Percentiles rank a stretch among this genome's conserved stretches.
Evolutionary conservation across 2,888 invertebrate genomes (phyloP).

Genomic region (Dermolepida albohirtum): DNA sequence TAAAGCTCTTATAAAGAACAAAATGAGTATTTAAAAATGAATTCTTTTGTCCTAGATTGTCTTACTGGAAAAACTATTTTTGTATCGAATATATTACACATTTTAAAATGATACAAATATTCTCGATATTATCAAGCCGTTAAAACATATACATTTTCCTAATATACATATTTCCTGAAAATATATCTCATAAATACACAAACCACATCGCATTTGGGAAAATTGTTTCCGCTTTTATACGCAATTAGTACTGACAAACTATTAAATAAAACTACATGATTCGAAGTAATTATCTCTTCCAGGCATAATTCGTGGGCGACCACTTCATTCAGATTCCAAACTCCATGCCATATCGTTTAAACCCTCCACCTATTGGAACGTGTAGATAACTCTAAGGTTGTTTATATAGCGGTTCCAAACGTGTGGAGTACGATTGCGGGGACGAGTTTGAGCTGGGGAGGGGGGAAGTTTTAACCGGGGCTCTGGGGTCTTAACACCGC

Average conservation of each 20-base stretch:
- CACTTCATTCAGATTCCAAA: background rate
- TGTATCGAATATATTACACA: too few species aligned
- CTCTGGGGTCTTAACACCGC: conserved; percentile 12
- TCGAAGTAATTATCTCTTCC: conserved; percentile 23
- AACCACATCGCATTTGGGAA: too few species aligned
- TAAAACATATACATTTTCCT: too few species aligned
- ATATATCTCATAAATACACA: too few species aligned
- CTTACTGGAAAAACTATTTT: too few species aligned
- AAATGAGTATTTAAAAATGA: too few species aligned
- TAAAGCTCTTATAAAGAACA: too few species aligned
- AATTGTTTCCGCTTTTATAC: too few species aligned
- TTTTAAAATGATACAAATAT: too few species aligned
- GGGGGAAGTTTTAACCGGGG: background rate
- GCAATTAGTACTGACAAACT: conserved; percentile 10
- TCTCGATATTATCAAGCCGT: too few species aligned
- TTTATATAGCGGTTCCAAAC: conserved; percentile 21
- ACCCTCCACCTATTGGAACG: conserved; percentile 4
- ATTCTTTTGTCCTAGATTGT: too few species aligned
- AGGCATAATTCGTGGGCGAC: conserved; percentile 1
- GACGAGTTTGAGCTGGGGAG: background rate
- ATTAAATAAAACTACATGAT: conserved; percentile 25
- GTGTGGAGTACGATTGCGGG: conserved; percentile 1
- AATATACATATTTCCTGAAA: too few species aligned
- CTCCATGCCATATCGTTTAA: background rate
- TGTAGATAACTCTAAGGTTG: conserved; percentile 25